Base-by-base conservation (phyloP, 2,113 vertebrate genomes). In the Siniperca chuatsi region DNA sequence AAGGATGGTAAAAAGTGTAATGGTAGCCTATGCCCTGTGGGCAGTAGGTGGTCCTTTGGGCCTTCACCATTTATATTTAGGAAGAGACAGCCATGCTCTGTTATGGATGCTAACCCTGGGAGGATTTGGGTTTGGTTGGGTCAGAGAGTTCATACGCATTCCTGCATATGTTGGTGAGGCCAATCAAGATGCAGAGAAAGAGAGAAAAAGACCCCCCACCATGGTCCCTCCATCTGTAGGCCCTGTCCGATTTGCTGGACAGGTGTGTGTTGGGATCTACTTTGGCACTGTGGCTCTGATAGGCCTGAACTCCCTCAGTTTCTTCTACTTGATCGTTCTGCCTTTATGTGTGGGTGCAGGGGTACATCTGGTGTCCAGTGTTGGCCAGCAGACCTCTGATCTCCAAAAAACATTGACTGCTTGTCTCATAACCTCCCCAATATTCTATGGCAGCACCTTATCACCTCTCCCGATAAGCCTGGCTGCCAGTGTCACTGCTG, bases 71-170 rank as follows among this genome's bases (percentile, higher is more conserved):
- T 62, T 99, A n/a, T 98, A 98, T 85, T 91, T 98, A 87, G 94
- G 96, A 64, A 93, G 97, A 82, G 97, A 98, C 92, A 97, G 95
- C 79, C 98, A 98, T 10, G 97, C 97, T 2, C 94, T 98, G 73
- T 90, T 99, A 37, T 97, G 97, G 97, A 96, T 98, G 94, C 86
- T 99, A 40, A 98, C 97, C 1, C 81, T 98, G 67, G 97, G 97
- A 0, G 97, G 97, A 1, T 97, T 97, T 78, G 97, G 97, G 0
- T 81, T 97, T 1, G 97, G 96, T 12, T 99, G 97, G 97, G 91
- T 96, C 64, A 94, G 96, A 93, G 98, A 98, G 20, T 75, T 97
- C 81, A 90, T 97, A 93, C 96, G 96, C 75, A 96, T 99, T 40
- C 97, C 96, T 8, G 87, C 92, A 12, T 98, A 98, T 81, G 97